A percentile compares a stretch with the other conserved stretches of the same genome.
These are phyloP conservation scores for Pithys albifrons DNA, from an alignment of 2,113 vertebrate genomes.

Conservation along the genomic window DNA sequence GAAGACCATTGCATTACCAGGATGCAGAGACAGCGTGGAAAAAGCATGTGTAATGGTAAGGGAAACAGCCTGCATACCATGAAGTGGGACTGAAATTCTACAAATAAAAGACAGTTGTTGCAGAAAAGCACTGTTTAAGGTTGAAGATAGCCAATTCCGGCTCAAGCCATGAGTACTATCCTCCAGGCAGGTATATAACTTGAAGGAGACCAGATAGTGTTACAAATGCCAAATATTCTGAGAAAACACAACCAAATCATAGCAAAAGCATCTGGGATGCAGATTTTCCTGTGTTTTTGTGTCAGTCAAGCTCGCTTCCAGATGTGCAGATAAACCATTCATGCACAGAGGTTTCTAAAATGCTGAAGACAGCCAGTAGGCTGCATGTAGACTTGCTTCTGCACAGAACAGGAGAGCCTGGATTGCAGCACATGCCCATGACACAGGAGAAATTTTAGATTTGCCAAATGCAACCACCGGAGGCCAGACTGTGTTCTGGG, in stretches of 20 bases:
- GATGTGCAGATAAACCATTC: background rate
- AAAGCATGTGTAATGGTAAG: background rate
- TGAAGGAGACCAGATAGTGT: constrained; percentile 12
- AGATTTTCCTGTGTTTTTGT: constrained; percentile 1
- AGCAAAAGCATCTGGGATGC: constrained; percentile 27
- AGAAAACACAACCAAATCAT: constrained; percentile 4
- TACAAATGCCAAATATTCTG: constrained; percentile 13
- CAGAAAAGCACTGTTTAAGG: background rate
- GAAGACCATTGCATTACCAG: background rate
- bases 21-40: background rate
- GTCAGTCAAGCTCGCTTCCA: background rate
- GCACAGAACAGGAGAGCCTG: background rate
- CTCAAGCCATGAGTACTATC: background rate
- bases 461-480: background rate
- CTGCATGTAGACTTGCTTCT: background rate
- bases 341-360: background rate
- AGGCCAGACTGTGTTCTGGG: background rate
- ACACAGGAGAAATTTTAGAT: background rate
- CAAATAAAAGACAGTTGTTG: constrained; percentile 36
- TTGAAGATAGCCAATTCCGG: constrained; percentile 4
- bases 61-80: background rate
- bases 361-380: background rate
- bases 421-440: background rate
- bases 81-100: constrained; percentile 17
- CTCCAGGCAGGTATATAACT: constrained; percentile 1